Percentiles rank a stretch among this genome's conserved stretches.
Conservation (phyloP, 2,888 invertebrate species). For the Liopterus haemorrhoidalis region DNA sequence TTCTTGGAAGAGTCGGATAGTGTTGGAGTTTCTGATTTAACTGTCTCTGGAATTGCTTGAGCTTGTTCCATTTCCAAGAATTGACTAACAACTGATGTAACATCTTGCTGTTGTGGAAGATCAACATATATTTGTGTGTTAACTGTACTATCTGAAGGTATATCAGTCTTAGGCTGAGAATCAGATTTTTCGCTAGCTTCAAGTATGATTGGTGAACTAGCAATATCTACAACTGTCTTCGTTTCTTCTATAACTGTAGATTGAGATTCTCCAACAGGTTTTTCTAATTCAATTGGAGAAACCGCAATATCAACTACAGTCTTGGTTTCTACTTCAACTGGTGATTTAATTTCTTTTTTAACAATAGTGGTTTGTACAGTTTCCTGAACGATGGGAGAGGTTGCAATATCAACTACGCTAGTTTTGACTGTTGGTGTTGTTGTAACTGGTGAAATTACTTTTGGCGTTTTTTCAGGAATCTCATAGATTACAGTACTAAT, state of each 20-base stretch:
- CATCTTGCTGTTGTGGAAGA: constrained; percentile 4
- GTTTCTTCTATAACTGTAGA: constrained; percentile 38
- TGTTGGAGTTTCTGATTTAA: constrained; percentile 23
- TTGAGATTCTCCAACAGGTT: constrained; percentile 39
- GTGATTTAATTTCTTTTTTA: constrained; percentile 1
- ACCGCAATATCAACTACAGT: constrained; percentile 33
- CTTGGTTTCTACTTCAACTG: constrained; percentile 6
- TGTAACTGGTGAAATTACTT: neutral
- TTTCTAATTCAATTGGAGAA: constrained; percentile 34
- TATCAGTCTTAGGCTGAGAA: constrained; percentile 5
- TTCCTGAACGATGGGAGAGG: constrained; percentile 8
- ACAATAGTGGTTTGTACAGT: neutral
- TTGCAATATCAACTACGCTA: constrained; percentile 5
- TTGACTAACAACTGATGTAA: constrained; percentile 12
- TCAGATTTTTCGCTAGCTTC: too few species aligned
- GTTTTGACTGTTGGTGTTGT: constrained; percentile 1
- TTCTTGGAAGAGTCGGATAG: constrained; percentile 15
- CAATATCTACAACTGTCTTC: constrained; percentile 18
- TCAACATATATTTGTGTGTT: constrained; percentile 1
- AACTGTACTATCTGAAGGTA: constrained; percentile 1
- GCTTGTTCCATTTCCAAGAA: constrained; percentile 16
- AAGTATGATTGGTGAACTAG: constrained; percentile 15
- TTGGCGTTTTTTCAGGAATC: too few species aligned
- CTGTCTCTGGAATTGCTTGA: constrained; percentile 20
- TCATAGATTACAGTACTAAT: too few species aligned